Conservation (phyloP, 2,797 vertebrate genomes). For the Coilia nasus region DNA sequence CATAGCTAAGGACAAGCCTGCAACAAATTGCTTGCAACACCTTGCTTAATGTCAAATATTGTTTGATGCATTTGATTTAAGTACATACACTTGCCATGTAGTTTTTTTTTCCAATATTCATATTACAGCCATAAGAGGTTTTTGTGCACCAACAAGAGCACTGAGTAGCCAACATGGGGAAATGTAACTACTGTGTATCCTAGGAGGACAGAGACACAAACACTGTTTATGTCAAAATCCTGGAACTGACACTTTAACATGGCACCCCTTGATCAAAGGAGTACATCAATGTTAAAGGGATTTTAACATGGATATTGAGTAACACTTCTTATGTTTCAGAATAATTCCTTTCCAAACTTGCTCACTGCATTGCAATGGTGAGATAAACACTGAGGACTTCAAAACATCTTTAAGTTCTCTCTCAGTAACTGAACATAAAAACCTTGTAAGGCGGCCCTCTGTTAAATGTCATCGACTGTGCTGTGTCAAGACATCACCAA, state of each 20-base stretch:
- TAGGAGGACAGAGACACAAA: neutral
- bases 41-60: neutral
- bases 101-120: neutral
- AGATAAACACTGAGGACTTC: neutral
- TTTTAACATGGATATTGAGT: neutral
- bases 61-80: no score
- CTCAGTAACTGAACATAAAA: neutral
- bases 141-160: neutral
- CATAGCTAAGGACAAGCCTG: neutral
- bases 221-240: neutral
- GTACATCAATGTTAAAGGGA: neutral
- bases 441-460: neutral
- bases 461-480: neutral
- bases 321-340: neutral
- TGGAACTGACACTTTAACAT: neutral
- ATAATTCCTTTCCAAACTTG: neutral
- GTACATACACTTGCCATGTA: neutral
- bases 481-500: conserved; percentile 10
- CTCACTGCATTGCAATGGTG: neutral
- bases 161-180: neutral
- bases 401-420: neutral
- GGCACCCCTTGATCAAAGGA: neutral
- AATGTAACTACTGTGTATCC: neutral
- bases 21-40: neutral
- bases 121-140: neutral